phyloP scores from a whole-genome alignment of 2,113 vertebrate genomes.

The Corydoras maculifer region DNA sequence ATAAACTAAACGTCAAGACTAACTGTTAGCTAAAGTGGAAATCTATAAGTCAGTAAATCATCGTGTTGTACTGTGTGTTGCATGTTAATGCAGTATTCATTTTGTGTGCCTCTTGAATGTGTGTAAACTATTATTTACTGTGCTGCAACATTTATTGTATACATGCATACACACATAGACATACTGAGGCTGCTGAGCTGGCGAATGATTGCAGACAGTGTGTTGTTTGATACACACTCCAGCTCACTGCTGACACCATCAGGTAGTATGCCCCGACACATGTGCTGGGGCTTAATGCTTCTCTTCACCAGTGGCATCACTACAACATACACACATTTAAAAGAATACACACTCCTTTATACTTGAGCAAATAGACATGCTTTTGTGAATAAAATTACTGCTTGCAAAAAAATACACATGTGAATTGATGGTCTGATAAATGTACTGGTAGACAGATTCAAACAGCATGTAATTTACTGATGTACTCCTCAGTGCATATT shows the following conservation, averaged over 20 bases:
- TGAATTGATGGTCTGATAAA: no score
- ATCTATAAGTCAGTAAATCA: no score
- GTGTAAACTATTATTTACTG: conserved; percentile 5
- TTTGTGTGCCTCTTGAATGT: neutral
- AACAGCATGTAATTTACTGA: no score
- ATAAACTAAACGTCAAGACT: no score
- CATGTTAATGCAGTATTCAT: neutral
- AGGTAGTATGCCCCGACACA: conserved; percentile 80
- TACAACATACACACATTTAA: conserved; percentile 22
- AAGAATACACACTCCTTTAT: neutral
- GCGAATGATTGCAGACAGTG: conserved; percentile 85
- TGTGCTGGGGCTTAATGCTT: conserved; percentile 84
- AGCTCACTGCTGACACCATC: conserved; percentile 83
- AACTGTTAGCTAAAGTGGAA: no score
- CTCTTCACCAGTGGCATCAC: conserved; percentile 92
- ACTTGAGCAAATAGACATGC: neutral
- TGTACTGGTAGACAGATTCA: neutral
- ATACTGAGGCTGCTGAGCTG: conserved; percentile 95
- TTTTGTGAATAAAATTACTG: no score
- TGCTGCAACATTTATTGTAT: neutral
- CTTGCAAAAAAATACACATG: neutral
- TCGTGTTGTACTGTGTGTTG: neutral
- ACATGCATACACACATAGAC: conserved; percentile 27
- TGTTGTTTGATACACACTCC: conserved; percentile 73
- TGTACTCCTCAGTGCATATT: no score